A percentile compares a stretch with the other conserved stretches of the same genome.
phyloP scores from a whole-genome alignment of 2,113 vertebrate genomes.

The Semnopithecus entellus region DNA sequence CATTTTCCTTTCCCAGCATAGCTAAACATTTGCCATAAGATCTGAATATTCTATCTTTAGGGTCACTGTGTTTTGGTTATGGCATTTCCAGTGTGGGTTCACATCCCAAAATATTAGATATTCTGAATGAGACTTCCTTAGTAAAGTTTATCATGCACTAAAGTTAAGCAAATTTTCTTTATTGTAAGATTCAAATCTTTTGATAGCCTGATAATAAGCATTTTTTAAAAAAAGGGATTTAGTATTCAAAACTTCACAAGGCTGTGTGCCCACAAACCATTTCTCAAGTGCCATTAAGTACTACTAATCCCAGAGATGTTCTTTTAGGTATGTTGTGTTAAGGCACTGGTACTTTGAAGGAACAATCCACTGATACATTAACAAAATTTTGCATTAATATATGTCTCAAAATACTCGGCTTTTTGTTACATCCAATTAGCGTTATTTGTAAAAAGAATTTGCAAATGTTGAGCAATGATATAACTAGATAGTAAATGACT shows the following conservation, averaged over 20 bases:
- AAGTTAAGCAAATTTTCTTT: not conserved
- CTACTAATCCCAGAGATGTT: not conserved
- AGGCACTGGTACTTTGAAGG: not conserved
- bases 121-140: not conserved
- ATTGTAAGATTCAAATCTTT: not conserved
- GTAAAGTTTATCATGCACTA: not conserved
- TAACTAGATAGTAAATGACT: not conserved
- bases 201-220: not conserved
- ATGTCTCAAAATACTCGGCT: not conserved
- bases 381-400: not conserved
- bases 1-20: not conserved
- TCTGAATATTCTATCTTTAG: not conserved
- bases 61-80: not conserved
- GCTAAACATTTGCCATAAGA: not conserved
- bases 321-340: not conserved
- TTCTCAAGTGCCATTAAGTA: not conserved
- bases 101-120: not conserved
- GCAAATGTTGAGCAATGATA: not conserved
- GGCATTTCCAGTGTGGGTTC: not conserved
- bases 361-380: not conserved
- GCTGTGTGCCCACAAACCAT: not conserved
- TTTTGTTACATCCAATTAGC: not conserved
- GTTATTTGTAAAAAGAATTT: not conserved
- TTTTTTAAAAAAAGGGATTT: not conserved
- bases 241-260: not conserved